phyloP scores from a whole-genome alignment of 2,113 vertebrate species.

The Saccopteryx bilineata region DNA sequence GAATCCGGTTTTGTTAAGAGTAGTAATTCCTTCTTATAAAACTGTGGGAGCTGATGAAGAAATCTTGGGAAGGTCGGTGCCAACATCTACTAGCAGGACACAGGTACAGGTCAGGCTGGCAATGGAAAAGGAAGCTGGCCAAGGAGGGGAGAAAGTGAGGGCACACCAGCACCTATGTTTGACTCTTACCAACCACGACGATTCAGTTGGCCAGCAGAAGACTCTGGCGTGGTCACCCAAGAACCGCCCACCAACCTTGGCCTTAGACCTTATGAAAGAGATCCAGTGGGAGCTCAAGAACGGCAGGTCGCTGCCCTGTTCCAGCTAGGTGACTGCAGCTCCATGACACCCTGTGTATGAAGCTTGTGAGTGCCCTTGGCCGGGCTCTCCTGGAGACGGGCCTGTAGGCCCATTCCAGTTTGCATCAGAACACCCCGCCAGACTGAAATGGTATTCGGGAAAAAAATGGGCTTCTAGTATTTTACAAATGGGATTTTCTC shows the following conservation, averaged over 20 bases:
- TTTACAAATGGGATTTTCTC: constrained; percentile 40
- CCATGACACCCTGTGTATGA: background rate
- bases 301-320: rapidly evolving
- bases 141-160: rapidly evolving
- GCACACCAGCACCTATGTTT: background rate
- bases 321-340: background rate
- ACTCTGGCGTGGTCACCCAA: background rate
- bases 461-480: constrained; percentile 3
- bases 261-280: background rate
- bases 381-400: background rate
- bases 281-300: background rate
- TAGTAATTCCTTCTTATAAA: background rate
- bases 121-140: background rate
- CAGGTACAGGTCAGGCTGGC: background rate
- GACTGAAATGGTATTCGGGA: constrained; percentile 16
- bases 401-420: background rate
- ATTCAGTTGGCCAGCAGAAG: background rate
- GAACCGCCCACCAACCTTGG: rapidly evolving
- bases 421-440: background rate
- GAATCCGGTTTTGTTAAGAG: background rate
- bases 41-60: no score
- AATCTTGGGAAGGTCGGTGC: background rate
- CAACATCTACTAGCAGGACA: background rate
- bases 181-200: background rate
- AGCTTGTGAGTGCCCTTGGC: no score